Base-by-base conservation (phyloP, 2,797 vertebrate species). In the Cyprinella venusta region DNA sequence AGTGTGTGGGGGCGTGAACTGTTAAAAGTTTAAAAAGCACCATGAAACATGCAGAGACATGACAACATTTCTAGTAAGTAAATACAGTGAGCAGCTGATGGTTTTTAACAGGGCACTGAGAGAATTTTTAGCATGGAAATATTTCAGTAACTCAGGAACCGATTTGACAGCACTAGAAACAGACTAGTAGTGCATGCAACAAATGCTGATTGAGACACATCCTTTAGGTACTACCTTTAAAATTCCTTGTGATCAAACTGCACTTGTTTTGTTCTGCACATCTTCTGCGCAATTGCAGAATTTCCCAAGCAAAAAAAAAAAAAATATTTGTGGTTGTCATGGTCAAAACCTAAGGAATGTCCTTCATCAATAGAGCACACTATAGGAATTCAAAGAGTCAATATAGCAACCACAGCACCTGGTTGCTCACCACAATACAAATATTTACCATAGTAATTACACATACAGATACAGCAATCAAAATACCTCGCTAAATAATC, bases 71-170 rank as follows among this genome's bases (percentile, higher is more conserved):
- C 76, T 26, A 48, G 38, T 30, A 64, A 64, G 76, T 64, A 45
- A 64, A 77, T 19, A 77, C 48, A 77, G 59, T n/a, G 59, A 64
- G 56, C 76, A 77, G 76, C 40, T 77, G 76, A 77, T 64, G 76
- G 76, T 64, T 77, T 77, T 77, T 77, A 77, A 33, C 59, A 63
- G 59, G 6, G 6, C 75, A 64, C 76, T 64, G 38, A 64, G 76
- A 59, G 76, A 64, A 64, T 77, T 64, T 77, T 77, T 64, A 77
- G 76, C 40, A 77, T 33, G 24, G 59, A 8, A 48, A 64, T 48
- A 59, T 76, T 75, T 68, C 78, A 76, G 69, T 56, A 16, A 71
- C 12, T 48, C 63, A 38, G 48, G 52, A 61, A 79, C 16, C 24
- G 40, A 67, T 18, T 15, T 36, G 64, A 65, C 76, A 64, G 76